Base-by-base conservation (phyloP, 2,888 invertebrate species). In the Xestobium rufovillosum region DNA sequence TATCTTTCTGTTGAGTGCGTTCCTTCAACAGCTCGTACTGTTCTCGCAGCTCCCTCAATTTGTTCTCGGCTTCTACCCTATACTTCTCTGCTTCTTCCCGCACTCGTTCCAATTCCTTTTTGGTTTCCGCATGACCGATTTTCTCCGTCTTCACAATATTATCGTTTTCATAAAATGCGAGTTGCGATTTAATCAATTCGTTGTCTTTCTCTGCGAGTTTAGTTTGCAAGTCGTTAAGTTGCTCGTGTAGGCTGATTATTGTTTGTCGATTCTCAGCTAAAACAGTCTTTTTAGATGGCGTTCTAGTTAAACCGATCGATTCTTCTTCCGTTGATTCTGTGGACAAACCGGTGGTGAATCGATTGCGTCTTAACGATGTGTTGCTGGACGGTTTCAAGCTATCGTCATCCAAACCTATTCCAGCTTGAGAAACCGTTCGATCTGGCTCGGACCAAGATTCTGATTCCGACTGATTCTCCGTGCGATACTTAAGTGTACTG, bases 401-500 rank as follows among this genome's bases (percentile, higher is more conserved):
- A 67, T 27, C 68, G 61, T 26, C 71, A 32, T 73, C 73, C 2
- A 80, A 55, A 1, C 88, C 88, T 14, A 89, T 87, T 43, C 89
- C 73, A 0, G 83, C 86, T 41, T 80, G 65, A 0, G 88, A 88
- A 2, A 89, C 86, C 41, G 76, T 78, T 29, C 86, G 72, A 57
- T 89, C 89, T 0, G 89, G 88, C 56, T 89, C 89, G 0, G 88
- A 88, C 80, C 88, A 89, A 17, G 83, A 79, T 58, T 90, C 89
- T 0, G 87, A 86, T 56, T 89, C 89, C 2, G 79, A 74, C 3
- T 67, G 67, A 36, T 52, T 54, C 9, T 59, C 60, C 23, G 51
- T 55, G n/a, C n/a, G n/a, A n/a, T n/a, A n/a, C n/a, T n/a, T n/a
- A n/a, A n/a, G n/a, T 2, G 51, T 52, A 6, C 54, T 54, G 0